phyloP scores from a whole-genome alignment of 2,797 vertebrate genomes.

The Galagoides demidoff region DNA sequence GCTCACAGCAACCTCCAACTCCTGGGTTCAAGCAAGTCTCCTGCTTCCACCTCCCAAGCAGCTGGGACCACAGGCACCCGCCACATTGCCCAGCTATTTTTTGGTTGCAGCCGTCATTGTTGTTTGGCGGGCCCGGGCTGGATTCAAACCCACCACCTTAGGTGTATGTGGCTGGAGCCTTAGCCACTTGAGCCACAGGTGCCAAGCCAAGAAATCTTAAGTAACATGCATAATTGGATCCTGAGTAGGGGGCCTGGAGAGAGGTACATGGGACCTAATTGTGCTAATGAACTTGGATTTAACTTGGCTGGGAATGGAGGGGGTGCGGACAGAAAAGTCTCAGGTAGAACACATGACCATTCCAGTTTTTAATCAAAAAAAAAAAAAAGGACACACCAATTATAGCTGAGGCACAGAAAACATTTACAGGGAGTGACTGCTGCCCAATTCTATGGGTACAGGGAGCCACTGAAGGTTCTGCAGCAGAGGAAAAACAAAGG shows the following conservation, averaged over 20 bases:
- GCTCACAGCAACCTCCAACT: no score
- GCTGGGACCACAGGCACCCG: no score
- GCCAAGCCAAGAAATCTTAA: background rate
- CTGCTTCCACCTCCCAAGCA: no score
- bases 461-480: background rate
- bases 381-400: background rate
- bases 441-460: background rate
- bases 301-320: rapidly evolving
- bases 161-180: no score
- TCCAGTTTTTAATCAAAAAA: background rate
- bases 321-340: background rate
- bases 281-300: background rate
- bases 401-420: background rate
- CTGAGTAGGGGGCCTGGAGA: background rate
- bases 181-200: no score
- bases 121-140: no score
- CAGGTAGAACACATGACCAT: background rate
- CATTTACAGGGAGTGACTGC: background rate
- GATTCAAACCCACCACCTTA: no score
- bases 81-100: no score
- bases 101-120: no score
- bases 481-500: background rate
- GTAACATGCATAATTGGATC: background rate
- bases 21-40: no score
- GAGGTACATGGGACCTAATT: background rate